Evolutionary conservation across 1,140 invertebrate genomes (phyloP), one percentile per base, ranked within the genome.

Genomic region (Heliconius eleuchia): DNA sequence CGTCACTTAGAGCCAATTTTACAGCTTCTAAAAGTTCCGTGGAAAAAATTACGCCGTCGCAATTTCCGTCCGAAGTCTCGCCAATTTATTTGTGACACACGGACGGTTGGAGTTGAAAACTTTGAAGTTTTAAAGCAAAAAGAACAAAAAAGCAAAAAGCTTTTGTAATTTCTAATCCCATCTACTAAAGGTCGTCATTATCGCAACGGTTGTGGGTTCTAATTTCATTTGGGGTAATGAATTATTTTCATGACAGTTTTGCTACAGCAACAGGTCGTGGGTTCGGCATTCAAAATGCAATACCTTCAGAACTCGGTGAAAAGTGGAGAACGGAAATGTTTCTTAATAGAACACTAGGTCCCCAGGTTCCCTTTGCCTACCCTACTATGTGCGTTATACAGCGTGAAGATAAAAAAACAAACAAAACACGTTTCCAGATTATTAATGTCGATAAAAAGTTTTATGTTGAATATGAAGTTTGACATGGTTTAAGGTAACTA

Each of bases 41-140:
- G 75, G 37, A 80, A 74, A 74, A 80, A 80, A 80, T 80, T 80
- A 74, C 78, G 66, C 73, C 70, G 70, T 19, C 60, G 73, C 55
- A 74, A 74, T 74, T 75, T 75, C 60, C 60, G 60, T 66, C 13
- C 60, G 3, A 27, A 66, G 60, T 66, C 60, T 27, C 13, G 60
- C 60, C 60, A 66, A 27, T 66, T 66, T 66, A n/a, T 8, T 66
- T 66, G 60, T 66, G 60, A 66, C 60, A 66, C 23, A 66, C 60
- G 0, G 27, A 16, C 60, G 11, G 27, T 1, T 30, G n/a, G 11
- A 16, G 3, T 16, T 30, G 60, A 27, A 16, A 27, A 27, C 3
- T 66, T 66, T 30, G 0, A 27, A 9, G 52, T n/a, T 55, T 6
- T 23, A 23, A n/a, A 11, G 9, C 50, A 13, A 13, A 46, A 46